Evolutionary conservation across 2,113 vertebrate species (phyloP).

Genomic region (Tragelaphus imberbis): DNA sequence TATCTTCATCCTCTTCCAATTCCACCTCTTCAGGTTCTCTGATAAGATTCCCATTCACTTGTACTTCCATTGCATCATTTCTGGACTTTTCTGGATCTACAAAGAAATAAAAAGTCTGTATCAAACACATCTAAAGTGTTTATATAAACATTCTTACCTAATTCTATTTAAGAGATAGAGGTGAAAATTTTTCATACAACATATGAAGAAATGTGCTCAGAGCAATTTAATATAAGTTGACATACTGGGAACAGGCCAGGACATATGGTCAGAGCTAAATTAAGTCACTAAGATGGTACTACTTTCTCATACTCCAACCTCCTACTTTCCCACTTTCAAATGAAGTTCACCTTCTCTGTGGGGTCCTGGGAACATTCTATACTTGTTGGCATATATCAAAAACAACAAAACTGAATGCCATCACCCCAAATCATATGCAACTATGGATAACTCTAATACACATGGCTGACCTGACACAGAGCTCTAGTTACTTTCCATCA

Average conservation of each 20-base stretch:
- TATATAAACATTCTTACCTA: background rate
- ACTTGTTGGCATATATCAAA: background rate
- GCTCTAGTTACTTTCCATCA: background rate
- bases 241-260: background rate
- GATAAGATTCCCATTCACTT: constrained; percentile 88
- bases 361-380: background rate
- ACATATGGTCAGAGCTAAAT: background rate
- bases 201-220: background rate
- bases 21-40: constrained; percentile 82
- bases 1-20: constrained; percentile 76
- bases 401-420: background rate
- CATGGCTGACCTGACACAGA: background rate
- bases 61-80: constrained; percentile 81
- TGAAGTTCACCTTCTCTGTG: background rate
- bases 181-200: background rate
- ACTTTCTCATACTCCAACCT: background rate
- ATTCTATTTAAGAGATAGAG: background rate
- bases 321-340: background rate
- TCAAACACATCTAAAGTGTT: background rate
- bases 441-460: background rate
- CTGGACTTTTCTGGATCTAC: constrained; percentile 78
- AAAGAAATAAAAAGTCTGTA: constrained; percentile 52
- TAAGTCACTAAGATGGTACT: background rate
- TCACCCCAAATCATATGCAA: background rate
- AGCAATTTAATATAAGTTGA: background rate